Evolutionary conservation across 2,113 vertebrate genomes (phyloP).

Genomic region (Aldabrachelys gigantea): DNA sequence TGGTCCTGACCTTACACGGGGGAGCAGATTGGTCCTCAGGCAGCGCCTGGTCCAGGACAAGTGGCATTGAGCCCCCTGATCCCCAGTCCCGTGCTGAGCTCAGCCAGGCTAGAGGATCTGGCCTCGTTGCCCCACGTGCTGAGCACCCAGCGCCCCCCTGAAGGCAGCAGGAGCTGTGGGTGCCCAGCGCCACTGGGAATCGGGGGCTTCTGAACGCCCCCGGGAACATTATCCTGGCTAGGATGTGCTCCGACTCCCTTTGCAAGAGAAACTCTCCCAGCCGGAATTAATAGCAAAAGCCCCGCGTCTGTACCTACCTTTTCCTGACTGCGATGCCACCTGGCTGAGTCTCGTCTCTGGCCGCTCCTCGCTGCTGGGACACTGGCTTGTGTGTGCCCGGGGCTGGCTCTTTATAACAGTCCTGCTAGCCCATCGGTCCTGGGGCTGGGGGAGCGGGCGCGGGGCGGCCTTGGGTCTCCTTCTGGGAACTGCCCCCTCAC

Average conservation of each 20-base stretch:
- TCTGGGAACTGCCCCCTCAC: background rate
- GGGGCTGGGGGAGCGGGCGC: background rate
- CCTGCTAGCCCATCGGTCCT: fast-evolving
- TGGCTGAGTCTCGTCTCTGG: background rate
- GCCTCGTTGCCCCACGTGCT: background rate
- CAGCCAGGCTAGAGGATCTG: too few relatives aligned
- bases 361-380: background rate
- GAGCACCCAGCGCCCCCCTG: background rate
- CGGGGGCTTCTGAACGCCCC: background rate
- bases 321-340: too few relatives aligned
- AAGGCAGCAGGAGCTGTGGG: background rate
- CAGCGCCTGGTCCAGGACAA: too few relatives aligned
- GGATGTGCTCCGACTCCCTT: background rate
- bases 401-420: too few relatives aligned
- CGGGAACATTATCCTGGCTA: background rate
- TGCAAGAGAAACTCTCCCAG: background rate
- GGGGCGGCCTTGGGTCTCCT: background rate
- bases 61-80: too few relatives aligned
- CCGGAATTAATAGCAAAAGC: background rate
- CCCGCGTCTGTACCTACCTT: background rate
- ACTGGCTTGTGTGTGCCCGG: background rate
- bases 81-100: too few relatives aligned
- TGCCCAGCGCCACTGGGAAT: background rate
- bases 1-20: background rate
- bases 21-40: background rate